phyloP scores from a whole-genome alignment of 2,888 invertebrate genomes.

The Caenorhabditis japonica region DNA sequence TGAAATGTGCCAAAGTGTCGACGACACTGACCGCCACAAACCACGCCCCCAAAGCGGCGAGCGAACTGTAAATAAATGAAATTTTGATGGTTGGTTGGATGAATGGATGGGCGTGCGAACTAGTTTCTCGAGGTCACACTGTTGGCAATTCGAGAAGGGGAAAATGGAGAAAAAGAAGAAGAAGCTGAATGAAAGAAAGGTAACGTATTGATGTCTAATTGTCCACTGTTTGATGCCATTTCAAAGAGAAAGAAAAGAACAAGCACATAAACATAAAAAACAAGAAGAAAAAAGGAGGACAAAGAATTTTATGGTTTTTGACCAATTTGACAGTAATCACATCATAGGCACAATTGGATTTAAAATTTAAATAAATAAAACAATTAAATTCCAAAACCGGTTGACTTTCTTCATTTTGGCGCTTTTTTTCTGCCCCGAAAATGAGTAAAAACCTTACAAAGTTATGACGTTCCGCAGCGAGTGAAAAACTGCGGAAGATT shows the following conservation, averaged over 20 bases:
- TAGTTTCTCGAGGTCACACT: slow-evolving; percentile 41
- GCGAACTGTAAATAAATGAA: slow-evolving; percentile 49
- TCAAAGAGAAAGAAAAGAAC: neutral
- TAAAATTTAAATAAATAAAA: too few relatives aligned
- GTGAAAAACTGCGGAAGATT: too few relatives aligned
- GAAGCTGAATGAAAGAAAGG: neutral
- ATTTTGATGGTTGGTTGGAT: slow-evolving; percentile 7
- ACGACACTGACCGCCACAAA: slow-evolving; percentile 27
- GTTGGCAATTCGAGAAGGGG: neutral
- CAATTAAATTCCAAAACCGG: too few relatives aligned
- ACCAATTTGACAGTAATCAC: slow-evolving; percentile 31
- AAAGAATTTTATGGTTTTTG: slow-evolving; percentile 8
- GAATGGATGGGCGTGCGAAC: slow-evolving; percentile 7
- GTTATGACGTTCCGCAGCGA: too few relatives aligned
- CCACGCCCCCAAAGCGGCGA: slow-evolving; percentile 50
- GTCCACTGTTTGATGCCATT: neutral
- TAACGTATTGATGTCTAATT: neutral
- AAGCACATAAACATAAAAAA: slow-evolving; percentile 14
- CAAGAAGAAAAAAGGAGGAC: neutral
- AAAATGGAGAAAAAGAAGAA: neutral
- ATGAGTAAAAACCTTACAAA: too few relatives aligned
- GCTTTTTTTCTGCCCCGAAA: too few relatives aligned
- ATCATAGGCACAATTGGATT: too few relatives aligned
- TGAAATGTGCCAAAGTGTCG: slow-evolving; percentile 28
- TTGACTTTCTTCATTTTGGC: too few relatives aligned